These are phyloP conservation scores for Drosophila grimshawi DNA, from an alignment of 1,140 invertebrate species.

Conservation along the genomic window DNA sequence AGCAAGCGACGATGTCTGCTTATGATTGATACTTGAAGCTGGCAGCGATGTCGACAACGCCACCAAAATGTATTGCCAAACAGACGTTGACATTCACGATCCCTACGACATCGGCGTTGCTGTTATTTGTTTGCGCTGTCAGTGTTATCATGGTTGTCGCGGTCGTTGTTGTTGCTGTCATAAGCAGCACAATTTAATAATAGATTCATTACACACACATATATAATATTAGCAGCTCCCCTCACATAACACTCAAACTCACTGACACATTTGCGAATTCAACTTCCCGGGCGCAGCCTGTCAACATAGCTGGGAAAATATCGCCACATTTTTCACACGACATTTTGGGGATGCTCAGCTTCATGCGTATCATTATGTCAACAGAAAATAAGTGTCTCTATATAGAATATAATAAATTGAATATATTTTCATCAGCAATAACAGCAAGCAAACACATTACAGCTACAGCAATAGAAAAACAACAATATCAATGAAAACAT, in stretches of 20 bases:
- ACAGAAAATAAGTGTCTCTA: constrained; percentile 77
- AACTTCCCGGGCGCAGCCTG: constrained; percentile 14
- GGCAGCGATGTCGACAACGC: constrained; percentile 17
- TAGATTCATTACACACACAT: constrained; percentile 76
- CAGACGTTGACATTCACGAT: constrained; percentile 22
- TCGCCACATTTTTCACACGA: constrained; percentile 50
- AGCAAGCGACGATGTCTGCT: constrained; percentile 58
- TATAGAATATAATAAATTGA: constrained; percentile 80
- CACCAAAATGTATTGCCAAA: not conserved
- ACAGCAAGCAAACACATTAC: constrained; percentile 64
- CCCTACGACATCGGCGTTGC: constrained; percentile 16
- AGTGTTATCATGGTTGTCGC: constrained; percentile 44
- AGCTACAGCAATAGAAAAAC: constrained; percentile 27
- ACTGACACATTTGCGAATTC: constrained; percentile 18
- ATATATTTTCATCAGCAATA: constrained; percentile 81
- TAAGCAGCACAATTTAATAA: constrained; percentile 81
- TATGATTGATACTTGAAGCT: constrained; percentile 78
- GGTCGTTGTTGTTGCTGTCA: constrained; percentile 62
- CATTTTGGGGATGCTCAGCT: constrained; percentile 43
- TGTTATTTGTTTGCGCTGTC: constrained; percentile 50
- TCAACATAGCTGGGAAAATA: constrained; percentile 58
- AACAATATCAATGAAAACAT: constrained; percentile 59
- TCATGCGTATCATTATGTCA: constrained; percentile 72
- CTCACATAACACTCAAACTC: constrained; percentile 7
- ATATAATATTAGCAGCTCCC: constrained; percentile 29